Base-by-base conservation (phyloP, 2,888 invertebrate species). In the Sesamia inferens region DNA sequence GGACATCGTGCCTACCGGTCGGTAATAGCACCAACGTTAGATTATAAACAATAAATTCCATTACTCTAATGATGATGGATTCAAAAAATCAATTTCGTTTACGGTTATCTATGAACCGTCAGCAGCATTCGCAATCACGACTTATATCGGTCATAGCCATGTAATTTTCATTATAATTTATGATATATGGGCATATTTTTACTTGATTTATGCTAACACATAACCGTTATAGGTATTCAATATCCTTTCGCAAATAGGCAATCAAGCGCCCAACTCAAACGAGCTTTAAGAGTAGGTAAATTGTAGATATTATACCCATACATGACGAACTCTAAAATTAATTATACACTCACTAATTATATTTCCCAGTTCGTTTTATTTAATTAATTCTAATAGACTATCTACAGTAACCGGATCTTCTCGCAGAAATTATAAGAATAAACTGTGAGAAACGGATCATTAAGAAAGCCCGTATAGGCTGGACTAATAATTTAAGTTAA, bases 31-130 rank as follows among this genome's bases (percentile, higher is more conserved):
- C 89, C 88, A 88, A 91, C 89, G 88, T 88, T 87, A 92, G 88
- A 93, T 94, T 92, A 93, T 91, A 92, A 93, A 93, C 93, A 93
- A 94, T 92, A 93, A 93, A 94, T 92, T 89, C 88, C 87, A 93
- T 89, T 88, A 89, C 85, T 83, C 85, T 93, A 94, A 94, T 94
- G 92, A 92, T 93, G 91, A 93, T 93, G 90, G 91, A 92, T 90
- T 90, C 89, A 92, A 93, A 92, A 94, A 95, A 93, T 93, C 95
- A 93, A 94, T 95, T 93, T 91, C 84, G 83, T 88, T 85, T 93
- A 95, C 95, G 91, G 95, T 95, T 95, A 94, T 74, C 78, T 75
- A 66, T 84, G 84, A 89, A 91, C 90, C 87, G 86, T 88, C 84
- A 87, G 91, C 88, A 82, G 82, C 82, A 90, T 89, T 88, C 81